Evolutionary conservation across 2,113 vertebrate species (phyloP).

Genomic region (Tachycineta bicolor): DNA sequence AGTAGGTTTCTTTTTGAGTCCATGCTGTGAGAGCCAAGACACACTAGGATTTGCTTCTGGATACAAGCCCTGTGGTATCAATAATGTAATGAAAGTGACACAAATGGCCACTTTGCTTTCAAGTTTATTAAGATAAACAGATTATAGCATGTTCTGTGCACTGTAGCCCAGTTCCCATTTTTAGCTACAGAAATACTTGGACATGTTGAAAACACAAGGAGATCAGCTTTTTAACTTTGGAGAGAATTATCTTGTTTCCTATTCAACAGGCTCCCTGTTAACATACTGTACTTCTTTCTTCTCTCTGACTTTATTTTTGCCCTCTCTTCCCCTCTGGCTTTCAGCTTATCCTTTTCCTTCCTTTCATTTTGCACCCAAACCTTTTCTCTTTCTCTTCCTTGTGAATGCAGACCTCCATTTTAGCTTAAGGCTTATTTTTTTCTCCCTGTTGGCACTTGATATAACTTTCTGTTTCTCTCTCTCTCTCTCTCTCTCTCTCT

Average conservation of each 20-base stretch:
- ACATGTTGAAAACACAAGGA: background rate
- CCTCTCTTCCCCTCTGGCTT: background rate
- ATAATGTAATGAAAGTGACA: background rate
- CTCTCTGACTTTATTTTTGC: constrained; percentile 20
- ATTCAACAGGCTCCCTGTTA: constrained; percentile 20
- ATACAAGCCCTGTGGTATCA: background rate
- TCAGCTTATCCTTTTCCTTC: constrained; percentile 26
- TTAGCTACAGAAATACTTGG: background rate
- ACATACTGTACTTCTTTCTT: constrained; percentile 20
- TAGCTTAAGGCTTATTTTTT: constrained; percentile 13
- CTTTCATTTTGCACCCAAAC: constrained; percentile 10
- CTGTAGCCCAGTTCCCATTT: background rate
- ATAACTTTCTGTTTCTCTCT: background rate
- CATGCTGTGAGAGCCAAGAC: background rate
- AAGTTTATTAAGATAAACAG: background rate
- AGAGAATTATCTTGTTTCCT: background rate
- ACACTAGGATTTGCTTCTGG: background rate
- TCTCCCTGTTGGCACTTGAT: constrained; percentile 15
- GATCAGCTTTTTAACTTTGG: background rate
- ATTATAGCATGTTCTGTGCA: background rate
- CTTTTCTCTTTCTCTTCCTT: constrained; percentile 6
- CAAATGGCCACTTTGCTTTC: background rate
- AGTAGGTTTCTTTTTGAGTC: background rate
- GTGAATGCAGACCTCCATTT: background rate
- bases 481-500: background rate